Base-by-base conservation (phyloP, 2,113 vertebrate species). In the Garra rufa region DNA sequence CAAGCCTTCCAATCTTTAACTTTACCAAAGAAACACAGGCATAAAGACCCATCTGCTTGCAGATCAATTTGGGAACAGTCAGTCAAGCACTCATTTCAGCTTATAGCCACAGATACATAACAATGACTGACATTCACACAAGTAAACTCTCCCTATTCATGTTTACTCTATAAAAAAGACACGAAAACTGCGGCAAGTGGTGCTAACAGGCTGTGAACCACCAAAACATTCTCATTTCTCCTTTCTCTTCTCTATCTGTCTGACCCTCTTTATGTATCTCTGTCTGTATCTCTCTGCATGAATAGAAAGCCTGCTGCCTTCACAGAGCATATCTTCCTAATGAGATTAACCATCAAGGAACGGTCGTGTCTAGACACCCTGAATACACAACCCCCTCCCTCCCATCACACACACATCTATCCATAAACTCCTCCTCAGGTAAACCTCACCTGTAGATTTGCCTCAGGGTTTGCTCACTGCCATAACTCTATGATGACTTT, bases 171-270 rank as follows among this genome's bases (percentile, higher is more conserved):
- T 24, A 43, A 80, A 34, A 28, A 50, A 52, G 46, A 15, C 34
- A 24, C 26, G 74, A 43, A 73, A 57, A 52, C 79, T 38, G 65
- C 88, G 88, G 87, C 88, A 82, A 34, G 76, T 90, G 92, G 90
- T 91, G 92, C 92, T 93, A 94, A 95, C 92, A 92, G 90, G 87
- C 86, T 87, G 92, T 88, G 93, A 94, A 95, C 91, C 93, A 89
- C 84, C 83, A 70, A 82, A 88, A 90, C 89, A 84, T 50, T 6
- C 52, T 3, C 43, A 74, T 41, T 76, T 57, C 83, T 67, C 43
- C 21, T 59, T 48, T 41, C 41, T 1, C 10, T 44, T 65, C 52
- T n/a, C 41, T 61, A 24, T 83, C 38, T 76, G n/a, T 55, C 82
- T 38, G 6, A 21, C 55, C 4, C 21, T 69, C 85, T 26, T 52